Evolutionary conservation across 2,888 invertebrate species (phyloP), one percentile per base, ranked within the genome.

Genomic region (Notocelia uddmanniana): DNA sequence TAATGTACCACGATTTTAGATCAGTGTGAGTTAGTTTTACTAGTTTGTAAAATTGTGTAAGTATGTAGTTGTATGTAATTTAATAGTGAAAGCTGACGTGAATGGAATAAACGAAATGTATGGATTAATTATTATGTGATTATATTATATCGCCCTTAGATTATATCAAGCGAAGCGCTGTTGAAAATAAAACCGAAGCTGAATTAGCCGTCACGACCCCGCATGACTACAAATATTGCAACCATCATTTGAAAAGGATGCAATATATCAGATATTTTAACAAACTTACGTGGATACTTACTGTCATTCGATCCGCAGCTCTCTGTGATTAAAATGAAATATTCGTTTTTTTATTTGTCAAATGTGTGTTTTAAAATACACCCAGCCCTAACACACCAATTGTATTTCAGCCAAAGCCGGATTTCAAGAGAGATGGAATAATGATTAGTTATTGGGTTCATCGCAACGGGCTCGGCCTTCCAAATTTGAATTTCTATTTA

Each of bases 401-500:
- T 45, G 34, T 45, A 71, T 60, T 71, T 13, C 45, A 52, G 54
- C 18, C 57, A 69, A 60, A 69, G 55, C 62, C 48, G 54, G 50
- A 26, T 55, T 69, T 55, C 63, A 63, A 70, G 64, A 31, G 55
- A 63, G 48, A 50, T 54, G 60, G 66, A 74, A 73, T 74, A 74
- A 75, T 74, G 75, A 73, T 76, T 74, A 73, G 74, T 74, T 75
- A 76, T 75, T 73, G 73, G 74, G 75, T 68, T 73, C 73, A 69
- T 68, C 63, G 74, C 63, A 60, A 62, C 73, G 57, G 54, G 68
- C 75, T 59, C 59, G 69, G 73, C 54, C 63, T 76, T 74, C 66
- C 62, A 68, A 74, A 76, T 76, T 76, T 76, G 76, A 69, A 76
- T 74, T 71, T 72, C 60, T 74, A 68, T 75, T 75, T 74, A 69